Base-by-base conservation (phyloP, 2,113 vertebrate species). In the Psilopsiagon aymara region DNA sequence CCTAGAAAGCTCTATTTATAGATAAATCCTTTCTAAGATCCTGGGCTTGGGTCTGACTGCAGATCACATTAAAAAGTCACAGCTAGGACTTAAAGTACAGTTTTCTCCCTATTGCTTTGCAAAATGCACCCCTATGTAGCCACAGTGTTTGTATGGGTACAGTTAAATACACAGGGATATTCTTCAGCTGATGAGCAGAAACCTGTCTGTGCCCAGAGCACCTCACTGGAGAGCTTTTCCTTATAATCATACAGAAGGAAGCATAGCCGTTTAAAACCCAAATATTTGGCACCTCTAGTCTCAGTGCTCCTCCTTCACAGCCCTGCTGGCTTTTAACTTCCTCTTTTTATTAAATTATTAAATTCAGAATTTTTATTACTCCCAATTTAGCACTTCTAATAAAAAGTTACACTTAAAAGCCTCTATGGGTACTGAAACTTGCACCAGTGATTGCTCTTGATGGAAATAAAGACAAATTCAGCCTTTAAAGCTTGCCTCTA, bases 271-370 rank as follows among this genome's bases (percentile, higher is more conserved):
- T 88, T 75, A 80, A 95, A 90, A 51, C 9, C 20, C 74, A 79
- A 90, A 81, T 68, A 82, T 68, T 78, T 92, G 75, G 78, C 75
- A 79, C 47, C 47, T 90, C 59, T 19, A 27, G 41, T 62, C 87
- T 95, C 73, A 24, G 37, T 68, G 66, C 43, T 82, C 94, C 70
- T 96, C 68, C 24, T 91, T 37, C 67, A 41, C 39, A 86, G 69
- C 94, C 60, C 14, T 43, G 78, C 63, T 91, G 77, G 63, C 73
- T 96, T 88, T 89, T 69, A 80, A 74, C 59, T 90, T 91, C 79
- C 53, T 86, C n/a, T 92, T 94, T 96, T 95, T 96, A 95, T 95
- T 88, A 92, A 97, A 89, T 83, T 93, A 96, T 93, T 90, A 94
- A 86, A 91, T 78, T 88, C 62, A 77, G 88, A 77, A 46, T 14